Conservation (phyloP, 2,797 vertebrate species). For the Sebastes alutus region DNA sequence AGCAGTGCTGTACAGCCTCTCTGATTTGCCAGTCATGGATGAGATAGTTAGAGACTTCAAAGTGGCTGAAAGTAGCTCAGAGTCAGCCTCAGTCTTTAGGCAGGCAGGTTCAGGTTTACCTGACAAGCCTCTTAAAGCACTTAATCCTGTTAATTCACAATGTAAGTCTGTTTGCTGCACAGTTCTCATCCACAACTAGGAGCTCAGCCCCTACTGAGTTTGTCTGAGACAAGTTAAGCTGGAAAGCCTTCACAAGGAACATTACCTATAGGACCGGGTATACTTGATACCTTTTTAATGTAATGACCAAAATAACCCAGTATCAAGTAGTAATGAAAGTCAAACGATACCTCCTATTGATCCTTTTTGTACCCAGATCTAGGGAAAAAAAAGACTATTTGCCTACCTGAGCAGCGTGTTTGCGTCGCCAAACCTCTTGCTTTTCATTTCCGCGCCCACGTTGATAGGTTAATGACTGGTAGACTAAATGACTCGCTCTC, state of each 20-base stretch:
- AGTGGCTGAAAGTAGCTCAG: conserved; percentile 72
- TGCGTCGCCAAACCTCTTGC: background rate
- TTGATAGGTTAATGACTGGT: background rate
- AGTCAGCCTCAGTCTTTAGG: conserved; percentile 70
- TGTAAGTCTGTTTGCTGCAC: conserved; percentile 76
- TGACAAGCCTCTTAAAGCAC: conserved; percentile 81
- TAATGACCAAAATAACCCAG: background rate
- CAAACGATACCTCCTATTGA: background rate
- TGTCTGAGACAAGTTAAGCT: conserved; percentile 71
- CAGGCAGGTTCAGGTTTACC: conserved; percentile 78
- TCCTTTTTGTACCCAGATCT: background rate
- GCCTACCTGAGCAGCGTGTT: fast-evolving
- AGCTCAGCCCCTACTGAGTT: conserved; percentile 67
- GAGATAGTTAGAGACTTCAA: conserved; percentile 75
- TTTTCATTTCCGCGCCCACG: background rate
- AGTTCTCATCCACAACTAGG: conserved; percentile 66
- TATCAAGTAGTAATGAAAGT: background rate
- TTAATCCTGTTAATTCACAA: conserved; percentile 82
- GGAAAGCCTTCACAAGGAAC: conserved; percentile 55
- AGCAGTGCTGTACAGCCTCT: conserved; percentile 28
- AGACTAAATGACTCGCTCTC: no score
- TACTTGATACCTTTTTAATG: background rate
- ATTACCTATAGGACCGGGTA: conserved; percentile 3
- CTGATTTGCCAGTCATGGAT: conserved; percentile 71
- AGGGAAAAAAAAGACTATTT: background rate